phyloP scores from a whole-genome alignment of 2,113 vertebrate genomes.

The Kobus ellipsiprymnus region DNA sequence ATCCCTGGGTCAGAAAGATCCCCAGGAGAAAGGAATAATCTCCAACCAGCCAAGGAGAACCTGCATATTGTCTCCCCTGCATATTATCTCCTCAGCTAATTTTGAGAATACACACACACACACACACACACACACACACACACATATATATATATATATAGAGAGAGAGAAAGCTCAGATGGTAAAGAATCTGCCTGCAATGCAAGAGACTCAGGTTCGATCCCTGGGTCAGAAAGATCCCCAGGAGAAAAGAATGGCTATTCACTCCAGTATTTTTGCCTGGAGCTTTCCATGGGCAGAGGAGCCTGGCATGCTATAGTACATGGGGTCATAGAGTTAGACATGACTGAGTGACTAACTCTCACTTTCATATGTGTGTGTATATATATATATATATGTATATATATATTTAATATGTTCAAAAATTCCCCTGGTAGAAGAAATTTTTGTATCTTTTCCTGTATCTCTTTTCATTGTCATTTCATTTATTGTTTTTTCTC shows the following conservation, averaged over 20 bases:
- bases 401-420: neutral
- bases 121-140: too few relatives aligned
- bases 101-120: neutral
- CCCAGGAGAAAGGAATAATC: too few relatives aligned
- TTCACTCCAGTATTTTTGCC: neutral
- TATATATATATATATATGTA: too few relatives aligned
- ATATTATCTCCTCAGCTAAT: neutral
- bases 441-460: neutral
- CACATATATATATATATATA: too few relatives aligned
- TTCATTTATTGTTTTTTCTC: neutral
- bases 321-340: neutral
- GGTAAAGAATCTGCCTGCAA: too few relatives aligned
- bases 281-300: neutral
- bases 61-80: neutral
- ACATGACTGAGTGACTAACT: neutral
- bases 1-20: too few relatives aligned
- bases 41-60: neutral
- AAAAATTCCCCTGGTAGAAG: neutral
- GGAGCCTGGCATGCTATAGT: neutral
- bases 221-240: too few relatives aligned
- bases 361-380: too few relatives aligned
- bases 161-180: too few relatives aligned
- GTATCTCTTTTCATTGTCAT: neutral
- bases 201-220: too few relatives aligned
- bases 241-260: too few relatives aligned